These are phyloP conservation scores for Phrynocephalus versicolor DNA, from an alignment of 2,113 vertebrate genomes.

Conservation along the genomic window DNA sequence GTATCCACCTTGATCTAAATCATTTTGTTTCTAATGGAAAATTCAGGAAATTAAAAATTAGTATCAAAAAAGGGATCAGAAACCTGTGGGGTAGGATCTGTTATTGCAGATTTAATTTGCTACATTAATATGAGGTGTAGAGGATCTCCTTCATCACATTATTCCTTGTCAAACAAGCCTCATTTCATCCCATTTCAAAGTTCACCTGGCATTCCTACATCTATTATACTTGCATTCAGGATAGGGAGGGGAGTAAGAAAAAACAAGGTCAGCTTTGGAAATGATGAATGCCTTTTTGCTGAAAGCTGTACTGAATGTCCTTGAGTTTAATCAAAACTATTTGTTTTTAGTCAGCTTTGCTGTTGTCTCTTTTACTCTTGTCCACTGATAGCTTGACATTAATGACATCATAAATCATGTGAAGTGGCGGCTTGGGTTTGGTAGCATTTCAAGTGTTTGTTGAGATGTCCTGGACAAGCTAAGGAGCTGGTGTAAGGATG, in stretches of 20 bases:
- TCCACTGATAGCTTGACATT: constrained; percentile 99
- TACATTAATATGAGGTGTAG: neutral
- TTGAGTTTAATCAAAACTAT: constrained; percentile 99
- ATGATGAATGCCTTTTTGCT: constrained; percentile 98
- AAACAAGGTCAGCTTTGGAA: constrained; percentile 90
- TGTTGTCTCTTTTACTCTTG: constrained; percentile 96
- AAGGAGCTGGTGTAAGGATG: constrained; percentile 76
- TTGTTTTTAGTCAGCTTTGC: constrained; percentile 96
- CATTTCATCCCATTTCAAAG: constrained; percentile 34
- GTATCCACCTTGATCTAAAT: constrained; percentile 22
- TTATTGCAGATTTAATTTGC: constrained; percentile 42
- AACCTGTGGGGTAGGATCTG: constrained; percentile 20
- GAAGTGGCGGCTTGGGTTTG: constrained; percentile 89
- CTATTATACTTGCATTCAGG: constrained; percentile 77
- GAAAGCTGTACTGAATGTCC: constrained; percentile 96
- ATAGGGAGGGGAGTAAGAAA: constrained; percentile 46
- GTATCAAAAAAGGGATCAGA: constrained; percentile 9
- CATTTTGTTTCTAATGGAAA: neutral
- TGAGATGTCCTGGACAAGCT: constrained; percentile 79
- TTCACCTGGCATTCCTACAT: constrained; percentile 59
- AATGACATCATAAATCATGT: constrained; percentile 98
- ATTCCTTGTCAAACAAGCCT: constrained; percentile 36
- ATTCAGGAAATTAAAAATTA: neutral
- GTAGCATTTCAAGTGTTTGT: constrained; percentile 88
- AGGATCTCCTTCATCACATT: constrained; percentile 42